Conservation (phyloP, 2,113 vertebrate genomes). For the Cynoglossus semilaevis region DNA sequence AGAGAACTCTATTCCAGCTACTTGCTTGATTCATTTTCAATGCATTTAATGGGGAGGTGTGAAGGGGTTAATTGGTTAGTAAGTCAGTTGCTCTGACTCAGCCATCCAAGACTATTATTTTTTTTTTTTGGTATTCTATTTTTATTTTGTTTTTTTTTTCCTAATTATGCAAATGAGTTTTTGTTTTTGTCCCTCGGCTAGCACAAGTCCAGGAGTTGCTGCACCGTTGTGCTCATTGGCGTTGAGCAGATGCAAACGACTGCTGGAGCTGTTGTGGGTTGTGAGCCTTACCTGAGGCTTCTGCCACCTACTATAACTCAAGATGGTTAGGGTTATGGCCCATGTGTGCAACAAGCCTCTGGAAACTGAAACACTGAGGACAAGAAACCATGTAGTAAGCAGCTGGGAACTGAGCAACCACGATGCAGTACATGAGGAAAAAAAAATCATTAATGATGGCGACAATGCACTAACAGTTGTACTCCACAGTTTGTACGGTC, state of each 20-base stretch:
- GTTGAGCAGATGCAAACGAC: not conserved
- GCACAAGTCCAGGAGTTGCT: not conserved
- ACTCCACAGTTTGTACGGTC: too few species aligned
- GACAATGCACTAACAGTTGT: too few species aligned
- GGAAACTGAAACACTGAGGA: conserved; percentile 8
- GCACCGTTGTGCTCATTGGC: not conserved
- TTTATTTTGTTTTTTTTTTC: too few species aligned
- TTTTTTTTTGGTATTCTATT: too few species aligned
- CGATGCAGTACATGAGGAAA: not conserved
- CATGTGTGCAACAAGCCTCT: not conserved
- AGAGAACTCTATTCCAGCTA: conserved; percentile 43
- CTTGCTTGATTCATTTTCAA: conserved; percentile 1
- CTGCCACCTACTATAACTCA: conserved; percentile 24
- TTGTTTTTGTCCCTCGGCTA: not conserved
- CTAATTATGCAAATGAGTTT: too few species aligned
- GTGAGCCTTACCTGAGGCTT: conserved; percentile 23
- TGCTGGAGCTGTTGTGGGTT: not conserved
- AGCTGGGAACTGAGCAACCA: rapidly evolving
- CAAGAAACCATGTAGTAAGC: not conserved
- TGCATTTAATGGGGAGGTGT: too few species aligned
- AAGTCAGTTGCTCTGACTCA: too few species aligned
- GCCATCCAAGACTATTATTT: too few species aligned
- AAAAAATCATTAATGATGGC: not conserved
- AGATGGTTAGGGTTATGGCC: conserved; percentile 4
- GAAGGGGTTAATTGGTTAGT: too few species aligned